Evolutionary conservation across 2,888 invertebrate genomes (phyloP), one percentile per base, ranked within the genome.

Genomic region (Trissoscelio sp.): DNA sequence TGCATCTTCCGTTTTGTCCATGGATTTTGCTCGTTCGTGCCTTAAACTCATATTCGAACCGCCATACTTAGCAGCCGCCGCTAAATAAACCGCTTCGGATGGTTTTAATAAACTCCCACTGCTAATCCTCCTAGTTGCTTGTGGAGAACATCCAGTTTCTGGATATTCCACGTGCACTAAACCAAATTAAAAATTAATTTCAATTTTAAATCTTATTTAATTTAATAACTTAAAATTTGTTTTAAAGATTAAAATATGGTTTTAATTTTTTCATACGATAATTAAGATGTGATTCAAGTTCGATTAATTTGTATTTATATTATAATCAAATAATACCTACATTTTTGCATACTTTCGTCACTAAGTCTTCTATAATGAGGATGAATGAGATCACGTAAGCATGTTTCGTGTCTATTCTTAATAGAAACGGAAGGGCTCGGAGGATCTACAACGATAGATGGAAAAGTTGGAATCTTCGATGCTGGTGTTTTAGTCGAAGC

Each of bases 91-190:
- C 16, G 94, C 93, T 89, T 95, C 95, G 48, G 94, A 94, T 2
- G 95, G 94, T 89, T 96, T 97, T 88, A 97, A 94, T 83, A 97
- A 94, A 88, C 97, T 97, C 78, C 97, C 97, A 90, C 97, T 97
- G 83, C 97, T 97, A 89, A 98, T 97, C 85, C 98, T 93, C 82
- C 98, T 94, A 5, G 97, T 96, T 7, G 97, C 97, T 69, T 97
- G 96, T 3, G 96, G 96, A 0, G 96, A 96, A 87, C 95, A 95
- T 83, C 94, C 95, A 20, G 95, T 91, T 85, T 91, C 91, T 18
- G 91, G 92, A 14, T 91, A 87, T 64, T 92, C 92, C 1, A 92
- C 92, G 39, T 91, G 92, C 78, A 92, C 92, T 92, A 66, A n/a
- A n/a, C n/a, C n/a, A n/a, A n/a, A n/a, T n/a, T 53, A 62, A 28